Percentiles rank a stretch among this genome's conserved stretches.
phyloP scores from a whole-genome alignment of 2,888 invertebrate species.

The Cecidostiba fungosa region DNA sequence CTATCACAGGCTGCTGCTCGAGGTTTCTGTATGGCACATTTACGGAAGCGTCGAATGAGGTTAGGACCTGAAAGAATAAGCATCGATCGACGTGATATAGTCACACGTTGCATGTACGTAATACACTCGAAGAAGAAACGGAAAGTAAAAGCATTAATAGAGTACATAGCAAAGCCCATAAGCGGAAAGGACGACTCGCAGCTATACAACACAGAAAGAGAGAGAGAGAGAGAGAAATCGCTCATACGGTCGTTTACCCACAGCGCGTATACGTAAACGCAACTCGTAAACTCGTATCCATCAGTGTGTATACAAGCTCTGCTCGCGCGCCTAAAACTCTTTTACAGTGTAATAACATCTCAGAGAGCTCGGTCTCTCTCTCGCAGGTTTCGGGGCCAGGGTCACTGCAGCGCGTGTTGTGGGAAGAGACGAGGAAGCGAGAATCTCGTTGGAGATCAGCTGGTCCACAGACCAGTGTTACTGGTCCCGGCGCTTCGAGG shows the following conservation, averaged over 20 bases:
- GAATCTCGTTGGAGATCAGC: constrained; percentile 59
- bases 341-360: constrained; percentile 11
- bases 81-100: background rate
- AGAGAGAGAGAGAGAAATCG: background rate
- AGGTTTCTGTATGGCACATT: constrained; percentile 76
- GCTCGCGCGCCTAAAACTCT: constrained; percentile 19
- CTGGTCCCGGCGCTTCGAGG: constrained; percentile 51
- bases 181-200: background rate
- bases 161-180: background rate
- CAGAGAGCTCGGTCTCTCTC: background rate
- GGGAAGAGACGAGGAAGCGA: constrained; percentile 37
- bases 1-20: constrained; percentile 76
- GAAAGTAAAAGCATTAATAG: background rate
- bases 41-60: constrained; percentile 70
- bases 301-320: background rate
- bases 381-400: constrained; percentile 58
- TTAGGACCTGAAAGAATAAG: constrained; percentile 68
- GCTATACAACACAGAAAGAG: background rate
- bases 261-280: background rate
- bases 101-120: background rate
- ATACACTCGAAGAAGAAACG: background rate
- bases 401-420: constrained; percentile 41
- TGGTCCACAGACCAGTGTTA: constrained; percentile 62
- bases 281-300: constrained; percentile 9
- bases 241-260: constrained; percentile 9